Base-by-base conservation (phyloP, 2,888 invertebrate species). In the Suillia variegata region DNA sequence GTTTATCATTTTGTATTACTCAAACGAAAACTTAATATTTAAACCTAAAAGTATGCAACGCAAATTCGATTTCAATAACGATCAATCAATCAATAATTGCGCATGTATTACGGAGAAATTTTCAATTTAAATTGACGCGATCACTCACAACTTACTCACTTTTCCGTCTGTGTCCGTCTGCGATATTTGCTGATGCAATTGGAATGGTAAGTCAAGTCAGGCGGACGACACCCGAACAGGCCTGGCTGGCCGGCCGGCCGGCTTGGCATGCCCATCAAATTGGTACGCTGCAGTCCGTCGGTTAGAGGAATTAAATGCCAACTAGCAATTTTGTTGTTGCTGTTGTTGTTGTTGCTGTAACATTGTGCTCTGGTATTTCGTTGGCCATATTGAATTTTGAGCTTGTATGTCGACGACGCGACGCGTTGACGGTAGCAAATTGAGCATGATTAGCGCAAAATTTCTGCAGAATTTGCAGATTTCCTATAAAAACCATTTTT, bases 101-200 rank as follows among this genome's bases (percentile, higher is more conserved):
- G n/a, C n/a, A n/a, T n/a, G n/a, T n/a, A n/a, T n/a, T n/a, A n/a
- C n/a, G n/a, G n/a, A n/a, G n/a, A n/a, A n/a, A n/a, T n/a, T n/a
- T n/a, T n/a, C n/a, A n/a, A n/a, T n/a, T n/a, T n/a, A n/a, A n/a
- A n/a, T n/a, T n/a, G n/a, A n/a, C n/a, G n/a, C n/a, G n/a, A n/a
- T n/a, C n/a, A n/a, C n/a, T n/a, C n/a, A n/a, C n/a, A n/a, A n/a
- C n/a, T n/a, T n/a, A n/a, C n/a, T n/a, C n/a, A n/a, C n/a, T n/a
- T n/a, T n/a, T n/a, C n/a, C n/a, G n/a, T n/a, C n/a, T n/a, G n/a
- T n/a, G n/a, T n/a, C n/a, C n/a, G n/a, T n/a, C n/a, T n/a, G n/a
- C n/a, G n/a, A n/a, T n/a, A n/a, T n/a, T 49, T 62, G 65, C 77
- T 77, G 79, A 77, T 75, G 77, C 75, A 77, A 77, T 71, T 56